Evolutionary conservation across 1,140 invertebrate species (phyloP).

Genomic region (Neodiprion virginianus): DNA sequence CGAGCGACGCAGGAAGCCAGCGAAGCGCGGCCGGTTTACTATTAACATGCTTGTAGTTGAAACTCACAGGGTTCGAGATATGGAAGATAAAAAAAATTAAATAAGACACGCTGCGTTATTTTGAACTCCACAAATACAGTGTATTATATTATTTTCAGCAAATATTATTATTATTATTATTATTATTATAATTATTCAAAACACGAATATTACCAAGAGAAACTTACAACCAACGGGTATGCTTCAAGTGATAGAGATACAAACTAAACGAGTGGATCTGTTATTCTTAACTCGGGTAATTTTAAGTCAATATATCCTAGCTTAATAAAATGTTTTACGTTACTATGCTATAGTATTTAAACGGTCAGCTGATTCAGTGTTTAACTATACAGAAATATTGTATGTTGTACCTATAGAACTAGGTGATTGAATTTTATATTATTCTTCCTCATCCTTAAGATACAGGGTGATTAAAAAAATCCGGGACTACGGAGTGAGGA

Average conservation of each 20-base stretch:
- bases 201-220: constrained; percentile 46
- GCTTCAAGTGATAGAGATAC: constrained; percentile 33
- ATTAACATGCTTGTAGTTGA: neutral
- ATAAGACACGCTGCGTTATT: constrained; percentile 40
- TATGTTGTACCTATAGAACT: neutral
- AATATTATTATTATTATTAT: constrained; percentile 36
- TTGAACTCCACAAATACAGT: constrained; percentile 50
- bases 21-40: constrained; percentile 35
- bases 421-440: neutral
- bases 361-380: constrained; percentile 9
- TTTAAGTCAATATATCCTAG: constrained; percentile 36
- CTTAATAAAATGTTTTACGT: constrained; percentile 51
- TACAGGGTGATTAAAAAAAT: constrained; percentile 4
- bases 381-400: constrained; percentile 8
- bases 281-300: constrained; percentile 8
- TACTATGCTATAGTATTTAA: constrained; percentile 32
- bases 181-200: constrained; percentile 47
- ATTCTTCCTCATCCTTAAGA: neutral
- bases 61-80: constrained; percentile 11
- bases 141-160: constrained; percentile 34
- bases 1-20: constrained; percentile 51
- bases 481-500: neutral
- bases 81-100: constrained; percentile 16
- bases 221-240: constrained; percentile 32
- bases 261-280: constrained; percentile 14